phyloP scores from a whole-genome alignment of 1,140 invertebrate genomes.

The Probaryconus sp. region DNA sequence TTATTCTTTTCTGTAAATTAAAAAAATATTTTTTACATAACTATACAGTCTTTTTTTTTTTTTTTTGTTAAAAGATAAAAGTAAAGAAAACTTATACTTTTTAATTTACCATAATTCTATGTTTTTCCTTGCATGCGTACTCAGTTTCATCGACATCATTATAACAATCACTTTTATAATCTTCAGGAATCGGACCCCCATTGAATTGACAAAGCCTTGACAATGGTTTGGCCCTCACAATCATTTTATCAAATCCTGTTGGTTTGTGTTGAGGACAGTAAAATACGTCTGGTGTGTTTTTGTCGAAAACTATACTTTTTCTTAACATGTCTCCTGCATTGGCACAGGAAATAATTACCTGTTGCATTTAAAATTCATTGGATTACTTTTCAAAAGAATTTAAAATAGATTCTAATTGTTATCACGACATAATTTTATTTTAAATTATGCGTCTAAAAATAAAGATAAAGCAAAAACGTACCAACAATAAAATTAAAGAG shows the following conservation, averaged over 20 bases:
- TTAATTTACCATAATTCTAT: slow-evolving; percentile 86
- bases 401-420: no score
- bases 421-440: no score
- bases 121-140: slow-evolving; percentile 90
- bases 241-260: slow-evolving; percentile 83
- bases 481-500: no score
- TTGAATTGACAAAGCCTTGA: slow-evolving; percentile 87
- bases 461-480: no score
- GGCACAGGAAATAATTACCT: slow-evolving; percentile 61
- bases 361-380: not conserved
- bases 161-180: slow-evolving; percentile 90
- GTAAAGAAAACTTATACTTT: not conserved
- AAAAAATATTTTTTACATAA: slow-evolving; percentile 8
- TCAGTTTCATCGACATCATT: slow-evolving; percentile 89
- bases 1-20: slow-evolving; percentile 48
- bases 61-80: not conserved
- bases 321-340: slow-evolving; percentile 86
- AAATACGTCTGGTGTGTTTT: slow-evolving; percentile 90
- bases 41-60: not conserved
- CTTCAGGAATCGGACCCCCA: slow-evolving; percentile 83
- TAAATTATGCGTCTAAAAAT: no score
- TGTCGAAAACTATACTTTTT: slow-evolving; percentile 90
- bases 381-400: no score
- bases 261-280: slow-evolving; percentile 90
- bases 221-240: slow-evolving; percentile 83